Evolutionary conservation across 2,888 invertebrate species (phyloP).

Genomic region (Blastobasis adustella): DNA sequence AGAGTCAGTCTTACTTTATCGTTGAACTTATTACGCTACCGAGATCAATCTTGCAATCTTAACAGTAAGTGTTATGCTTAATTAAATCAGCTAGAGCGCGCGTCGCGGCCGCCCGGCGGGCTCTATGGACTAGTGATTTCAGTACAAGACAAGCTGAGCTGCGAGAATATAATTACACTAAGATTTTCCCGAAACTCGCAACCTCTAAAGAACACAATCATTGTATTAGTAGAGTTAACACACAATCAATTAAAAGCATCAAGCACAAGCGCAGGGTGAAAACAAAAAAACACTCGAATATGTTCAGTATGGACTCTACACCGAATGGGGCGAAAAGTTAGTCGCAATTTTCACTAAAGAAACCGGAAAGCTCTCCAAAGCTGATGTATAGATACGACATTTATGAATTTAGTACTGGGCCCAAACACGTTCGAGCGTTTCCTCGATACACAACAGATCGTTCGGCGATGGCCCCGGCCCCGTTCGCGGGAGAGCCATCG

Average conservation of each 20-base stretch:
- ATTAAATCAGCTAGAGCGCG: slow-evolving; percentile 29
- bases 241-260: slow-evolving; percentile 1
- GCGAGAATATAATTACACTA: slow-evolving; percentile 12
- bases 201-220: slow-evolving; percentile 6
- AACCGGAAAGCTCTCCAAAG: slow-evolving; percentile 28
- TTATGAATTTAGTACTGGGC: not conserved
- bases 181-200: slow-evolving; percentile 10
- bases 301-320: slow-evolving; percentile 8
- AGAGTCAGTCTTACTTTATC: slow-evolving; percentile 39
- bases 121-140: slow-evolving; percentile 4
- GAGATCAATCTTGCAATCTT: slow-evolving; percentile 33
- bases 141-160: slow-evolving; percentile 11
- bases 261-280: slow-evolving; percentile 18
- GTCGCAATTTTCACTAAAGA: slow-evolving; percentile 23
- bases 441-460: not conserved
- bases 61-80: slow-evolving; percentile 24
- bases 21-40: slow-evolving; percentile 27
- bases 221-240: slow-evolving; percentile 3
- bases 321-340: slow-evolving; percentile 21
- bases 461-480: slow-evolving; percentile 12
- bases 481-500: slow-evolving; percentile 9
- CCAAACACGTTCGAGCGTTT: slow-evolving; percentile 12
- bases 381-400: not conserved
- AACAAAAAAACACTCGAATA: slow-evolving; percentile 19
- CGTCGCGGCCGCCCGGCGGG: slow-evolving; percentile 15